Base-by-base conservation (phyloP, 2,113 vertebrate species). In the Sander vitreus region DNA sequence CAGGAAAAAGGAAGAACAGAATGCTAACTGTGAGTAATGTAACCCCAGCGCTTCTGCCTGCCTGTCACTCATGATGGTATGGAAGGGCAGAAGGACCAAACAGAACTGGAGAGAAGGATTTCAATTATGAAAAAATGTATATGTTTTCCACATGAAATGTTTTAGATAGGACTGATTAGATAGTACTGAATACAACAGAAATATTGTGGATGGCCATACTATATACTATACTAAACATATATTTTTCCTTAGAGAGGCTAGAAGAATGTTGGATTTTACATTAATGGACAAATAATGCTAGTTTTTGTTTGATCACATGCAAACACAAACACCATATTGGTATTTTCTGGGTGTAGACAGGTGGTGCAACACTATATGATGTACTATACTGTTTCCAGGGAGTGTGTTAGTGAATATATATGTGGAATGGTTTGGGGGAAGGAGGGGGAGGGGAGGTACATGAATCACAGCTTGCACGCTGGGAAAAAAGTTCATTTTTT, bases 401-500 rank as follows among this genome's bases (percentile, higher is more conserved):
- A 78, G 84, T 45, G 23, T 57, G 71, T 43, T 65, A 43, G 67
- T 73, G 53, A 74, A 27, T 77, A 73, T 85, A 48, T 76, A 62
- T 76, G 68, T 57, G 80, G 55, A 92, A 73, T 80, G 83, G 67
- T 76, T 83, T 88, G 76, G 53, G 64, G 66, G 27, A 47, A 74
- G 53, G 70, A 33, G 83, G 80, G 58, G 71, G 36, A n/a, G 72
- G 68, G 74, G 73, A 51, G 80, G 5, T 21, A 85, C 88, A 93
- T 94, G 94, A 94, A 93, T 95, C 93, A 93, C 85, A 73, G 83
- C 90, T 74, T 3, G 83, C 81, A 60, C 71, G 62, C 66, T 80
- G 90, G 90, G 91, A 90, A 93, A 93, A 94, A 93, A 91, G 91
- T 93, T 92, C 81, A 89, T 93, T 92, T 93, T 92, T 94, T 93